Evolutionary conservation across 2,113 vertebrate species (phyloP), one percentile per base, ranked within the genome.

Genomic region (Lepus timidus): DNA sequence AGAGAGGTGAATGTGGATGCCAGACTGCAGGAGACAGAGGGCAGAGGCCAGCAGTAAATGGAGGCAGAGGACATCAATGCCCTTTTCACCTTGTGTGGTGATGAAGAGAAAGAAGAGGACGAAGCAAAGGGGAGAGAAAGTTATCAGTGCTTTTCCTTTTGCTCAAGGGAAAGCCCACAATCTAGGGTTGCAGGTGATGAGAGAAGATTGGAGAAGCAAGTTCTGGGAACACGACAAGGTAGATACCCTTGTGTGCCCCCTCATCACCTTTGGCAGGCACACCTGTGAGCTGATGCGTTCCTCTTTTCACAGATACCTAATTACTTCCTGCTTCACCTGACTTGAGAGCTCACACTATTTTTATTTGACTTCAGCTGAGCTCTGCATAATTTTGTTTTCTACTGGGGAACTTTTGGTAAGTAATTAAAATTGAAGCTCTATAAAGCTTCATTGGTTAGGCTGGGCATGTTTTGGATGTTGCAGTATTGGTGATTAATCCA

Each of bases 341-440:
- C 74, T 65, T 9, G 20, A 76, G 70, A 70, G 12, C 20, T 33
- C 70, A 16, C 19, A 3, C 9, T 78, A 9, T 74, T 94, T 95
- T 93, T 23, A 33, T 65, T 89, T 82, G 61, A 13, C 87, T 95
- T 95, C 88, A 22, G 33, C 55, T 49, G 92, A 65, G 73, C 39
- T 85, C 96, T 20, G 58, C 39, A 70, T 83, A 76, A 85, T 95
- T 92, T 94, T 78, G 14, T 96, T 95, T 95, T 91, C 78, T 92
- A 31, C 85, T 58, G 64, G 51, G 36, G 55, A 85, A 25, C 55
- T 95, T 90, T 92, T 39, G 27, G 58, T 68, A 64, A 80, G 71
- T 88, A 88, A n/a, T 93, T 91, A 87, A 68, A 89, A 49, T 58
- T 36, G 87, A 65, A 89, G 70, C 52, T 84, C 51, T 27, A 5